Evolutionary conservation across 2,797 vertebrate species (phyloP).

Genomic region (Clarias pachynema): DNA sequence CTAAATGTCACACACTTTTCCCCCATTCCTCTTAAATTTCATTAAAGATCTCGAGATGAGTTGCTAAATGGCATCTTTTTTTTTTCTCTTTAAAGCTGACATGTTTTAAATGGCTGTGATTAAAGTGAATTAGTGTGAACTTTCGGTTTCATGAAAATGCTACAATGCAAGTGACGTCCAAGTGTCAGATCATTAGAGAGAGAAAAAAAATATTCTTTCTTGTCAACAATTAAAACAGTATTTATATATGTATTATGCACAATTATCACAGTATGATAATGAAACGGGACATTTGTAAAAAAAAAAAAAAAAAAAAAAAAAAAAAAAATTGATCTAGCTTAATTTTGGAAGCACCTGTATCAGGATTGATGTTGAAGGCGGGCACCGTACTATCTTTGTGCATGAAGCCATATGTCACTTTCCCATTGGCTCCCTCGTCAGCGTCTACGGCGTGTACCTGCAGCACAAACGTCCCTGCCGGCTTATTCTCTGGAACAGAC

Average conservation of each 20-base stretch:
- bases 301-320: too few species aligned
- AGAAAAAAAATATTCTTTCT: neutral
- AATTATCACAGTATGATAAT: neutral
- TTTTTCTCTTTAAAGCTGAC: neutral
- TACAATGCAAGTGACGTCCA: slow-evolving; percentile 30
- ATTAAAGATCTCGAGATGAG: slow-evolving; percentile 39
- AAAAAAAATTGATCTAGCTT: neutral
- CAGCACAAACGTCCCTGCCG: slow-evolving; percentile 83
- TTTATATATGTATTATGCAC: neutral
- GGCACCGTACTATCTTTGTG: slow-evolving; percentile 86
- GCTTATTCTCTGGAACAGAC: slow-evolving; percentile 87
- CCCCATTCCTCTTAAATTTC: slow-evolving; percentile 6
- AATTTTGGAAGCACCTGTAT: slow-evolving; percentile 75
- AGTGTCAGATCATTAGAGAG: neutral
- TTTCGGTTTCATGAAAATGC: slow-evolving; percentile 34
- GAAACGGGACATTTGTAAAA: neutral
- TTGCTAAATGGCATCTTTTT: slow-evolving; percentile 42
- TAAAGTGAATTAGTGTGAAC: slow-evolving; percentile 51
- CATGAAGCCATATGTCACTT: slow-evolving; percentile 88
- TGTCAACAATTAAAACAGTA: slow-evolving; percentile 7
- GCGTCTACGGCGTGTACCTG: slow-evolving; percentile 88
- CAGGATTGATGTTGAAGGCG: slow-evolving; percentile 86
- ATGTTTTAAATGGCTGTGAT: slow-evolving; percentile 57
- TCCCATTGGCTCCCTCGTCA: slow-evolving; percentile 86
- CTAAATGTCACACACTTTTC: neutral